phyloP scores from a whole-genome alignment of 2,888 invertebrate genomes.

The Oscheius sp. region DNA sequence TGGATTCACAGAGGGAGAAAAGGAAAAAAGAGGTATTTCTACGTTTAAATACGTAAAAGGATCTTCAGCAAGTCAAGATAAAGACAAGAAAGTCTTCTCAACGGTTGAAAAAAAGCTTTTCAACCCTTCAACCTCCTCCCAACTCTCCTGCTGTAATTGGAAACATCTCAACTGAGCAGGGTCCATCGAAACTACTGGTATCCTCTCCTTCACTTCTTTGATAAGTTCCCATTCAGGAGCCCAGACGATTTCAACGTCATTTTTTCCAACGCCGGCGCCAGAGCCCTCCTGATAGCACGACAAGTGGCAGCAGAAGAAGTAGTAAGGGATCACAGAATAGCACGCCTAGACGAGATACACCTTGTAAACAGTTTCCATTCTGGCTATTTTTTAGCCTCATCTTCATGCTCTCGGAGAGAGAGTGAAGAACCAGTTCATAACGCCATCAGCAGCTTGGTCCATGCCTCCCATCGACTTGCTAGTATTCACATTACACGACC shows the following conservation, averaged over 20 bases:
- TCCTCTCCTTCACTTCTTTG: neutral
- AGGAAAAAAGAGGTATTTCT: constrained; percentile 17
- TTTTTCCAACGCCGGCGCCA: constrained; percentile 11
- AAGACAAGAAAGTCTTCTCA: neutral
- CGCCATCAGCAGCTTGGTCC: neutral
- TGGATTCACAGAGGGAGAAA: neutral
- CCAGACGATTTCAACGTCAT: neutral
- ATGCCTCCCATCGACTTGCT: constrained; percentile 9
- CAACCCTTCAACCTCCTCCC: constrained; percentile 5
- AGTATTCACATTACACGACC: constrained; percentile 8
- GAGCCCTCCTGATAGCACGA: constrained; percentile 25
- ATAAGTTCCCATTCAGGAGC: neutral
- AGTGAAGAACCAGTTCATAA: constrained; percentile 13
- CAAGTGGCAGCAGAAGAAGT: constrained; percentile 27
- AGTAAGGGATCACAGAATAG: constrained; percentile 28
- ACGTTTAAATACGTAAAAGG: neutral
- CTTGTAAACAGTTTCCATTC: constrained; percentile 15
- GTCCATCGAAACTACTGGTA: neutral
- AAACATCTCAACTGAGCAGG: constrained; percentile 1
- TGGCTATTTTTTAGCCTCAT: constrained; percentile 22
- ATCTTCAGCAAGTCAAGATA: neutral
- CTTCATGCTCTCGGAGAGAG: constrained; percentile 10
- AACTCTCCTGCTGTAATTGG: constrained; percentile 24
- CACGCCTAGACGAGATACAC: constrained; percentile 10
- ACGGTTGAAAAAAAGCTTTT: neutral